Evolutionary conservation across 2,888 invertebrate genomes (phyloP), one percentile per base, ranked within the genome.

Genomic region (Cephus sareptanus): DNA sequence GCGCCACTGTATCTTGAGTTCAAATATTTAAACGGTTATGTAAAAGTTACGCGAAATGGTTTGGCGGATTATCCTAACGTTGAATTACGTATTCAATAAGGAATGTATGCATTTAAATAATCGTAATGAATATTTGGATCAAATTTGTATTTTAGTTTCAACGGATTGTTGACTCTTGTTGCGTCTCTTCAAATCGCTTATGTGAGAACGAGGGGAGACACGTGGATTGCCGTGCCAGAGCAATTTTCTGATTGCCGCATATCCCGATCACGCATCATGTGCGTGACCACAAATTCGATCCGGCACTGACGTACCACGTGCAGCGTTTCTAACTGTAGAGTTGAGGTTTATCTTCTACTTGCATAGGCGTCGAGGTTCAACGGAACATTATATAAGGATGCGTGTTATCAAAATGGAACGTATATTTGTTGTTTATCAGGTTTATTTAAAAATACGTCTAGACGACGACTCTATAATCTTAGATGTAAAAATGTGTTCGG

Each of bases 161-260:
- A 56, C 56, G 23, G 23, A 56, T 23, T 56, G 23, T 56, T 56
- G 56, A 56, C 23, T 56, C 23, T 56, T 1, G 56, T 9, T 23
- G 56, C 23, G 56, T 56, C 23, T 75, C 77, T 33, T 71, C 69
- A 83, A 83, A 92, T 92, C 23, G 94, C 94, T 69, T 15, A 56
- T 11, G 69, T 11, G 30, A 77, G 56, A 69, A 95, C 84, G 83
- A 94, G 94, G 84, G 96, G 93, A 0, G 97, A 96, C 87, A 98
- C 96, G 85, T 99, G 97, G 73, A 98, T 91, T 79, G 98, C 94
- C 92, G 71, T 23, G 31, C 13, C 31, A 23, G 15, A 71, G 71
- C 31, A 71, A 71, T 71, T 71, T 71, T 71, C 37, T 35, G 74
- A 74, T 74, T 74, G 13, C 35, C 35, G 30, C 40, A 23, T 40